Evolutionary conservation across 1,140 invertebrate genomes (phyloP), one percentile per base, ranked within the genome.

Genomic region (Lutraria rhynchaena): DNA sequence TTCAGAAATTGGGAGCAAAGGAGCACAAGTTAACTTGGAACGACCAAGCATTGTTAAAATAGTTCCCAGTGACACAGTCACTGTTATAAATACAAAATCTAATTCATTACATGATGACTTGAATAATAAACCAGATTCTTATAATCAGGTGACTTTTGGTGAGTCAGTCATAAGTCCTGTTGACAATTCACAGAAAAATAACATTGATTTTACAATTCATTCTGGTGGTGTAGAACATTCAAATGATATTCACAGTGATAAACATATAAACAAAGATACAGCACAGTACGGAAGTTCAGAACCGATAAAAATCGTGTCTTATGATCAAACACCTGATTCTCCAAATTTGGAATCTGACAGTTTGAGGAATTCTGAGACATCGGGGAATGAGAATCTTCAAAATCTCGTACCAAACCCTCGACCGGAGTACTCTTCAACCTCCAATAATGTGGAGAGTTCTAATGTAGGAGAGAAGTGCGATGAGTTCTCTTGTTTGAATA

Each of bases 401-500:
- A 80, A 31, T 33, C 49, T 80, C 19, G 76, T 80, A 24, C 76
- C 76, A 41, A 29, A 80, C 24, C 41, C 15, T 9, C 33, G 69
- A 46, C 76, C 76, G 3, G 9, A 27, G 33, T 24, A 41, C 46
- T 44, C 29, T 19, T 27, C n/a, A 19, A 0, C 15, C 24, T 44
- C 63, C 1, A 31, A 58, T 27, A 29, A 51, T 15, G 67, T 13
- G n/a, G n/a, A 9, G 11, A 19, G 2, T 46, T 13, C 0, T 37
- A 46, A 31, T 60, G 15, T 15, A 7, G 55, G 55, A 0, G 61
- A 33, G 31, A 69, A 70, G 19, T 94, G 86, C 86, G 63, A 78
- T 63, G 81, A 71, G 3, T 74, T 85, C 35, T 63, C 81, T 27
- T 90, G 89, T 71, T 49, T 86, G 53, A 89, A 90, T 61, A 84